Base-by-base conservation (phyloP, 2,113 vertebrate species). In the Centropus unirufus region DNA sequence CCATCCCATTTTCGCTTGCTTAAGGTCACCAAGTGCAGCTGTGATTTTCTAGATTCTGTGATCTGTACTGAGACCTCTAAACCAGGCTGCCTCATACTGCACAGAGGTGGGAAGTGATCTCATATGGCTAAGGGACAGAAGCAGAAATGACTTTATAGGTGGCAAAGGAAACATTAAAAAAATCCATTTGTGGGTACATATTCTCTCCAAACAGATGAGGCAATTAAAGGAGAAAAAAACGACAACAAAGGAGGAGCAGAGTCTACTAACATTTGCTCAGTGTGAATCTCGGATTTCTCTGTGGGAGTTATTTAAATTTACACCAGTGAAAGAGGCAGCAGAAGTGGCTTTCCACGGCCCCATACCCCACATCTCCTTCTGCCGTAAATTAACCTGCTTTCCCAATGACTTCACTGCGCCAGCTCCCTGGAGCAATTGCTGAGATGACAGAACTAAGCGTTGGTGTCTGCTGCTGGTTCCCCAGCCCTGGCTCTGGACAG, bases 291-390 rank as follows among this genome's bases (percentile, higher is more conserved):
- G 11, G 83, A 61, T 95, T 95, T 91, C 95, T 97, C 94, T 73
- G 93, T 97, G 92, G 91, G 93, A 91, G 87, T 95, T 95, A 84
- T 57, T 97, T 93, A 93, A 94, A 95, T 96, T 95, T 91, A 87
- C 93, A 87, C 92, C 80, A 24, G 70, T 32, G 87, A 78, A 91
- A 72, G 80, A 26, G 47, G 89, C 92, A 78, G 89, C 83, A 81
- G 26, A 75, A 93, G 92, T 72, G 87, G 40, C 91, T 95, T 87
- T 93, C 30, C 86, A 58, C 81, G 92, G 89, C 96, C 83, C 2
- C 7, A 9, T 94, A 82, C 85, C 94, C 96, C 88, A 42, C 83
- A 36, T 81, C 91, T 86, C 94, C 92, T 81, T 2, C 88, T 86
- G 91, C 83, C 11, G 4, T 94, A 95, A 96, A 96, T 96, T 87